Base-by-base conservation (phyloP, 2,797 vertebrate species). In the Phaenicophaeus curvirostris region DNA sequence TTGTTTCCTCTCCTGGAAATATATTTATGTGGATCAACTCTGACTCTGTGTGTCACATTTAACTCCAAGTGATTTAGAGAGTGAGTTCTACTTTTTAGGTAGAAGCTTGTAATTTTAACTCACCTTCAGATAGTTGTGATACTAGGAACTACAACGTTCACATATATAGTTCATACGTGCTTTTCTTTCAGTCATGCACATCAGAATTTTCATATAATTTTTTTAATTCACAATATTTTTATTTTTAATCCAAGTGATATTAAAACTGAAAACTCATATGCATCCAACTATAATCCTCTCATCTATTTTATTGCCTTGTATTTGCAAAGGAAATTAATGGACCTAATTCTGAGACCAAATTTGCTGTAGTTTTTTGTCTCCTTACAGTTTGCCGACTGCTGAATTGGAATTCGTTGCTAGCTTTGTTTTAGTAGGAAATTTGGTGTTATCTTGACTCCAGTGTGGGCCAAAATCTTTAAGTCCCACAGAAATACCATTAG, bases 261-360 rank as follows among this genome's bases (percentile, higher is more conserved):
- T 87, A 68, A 53, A 93, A 58, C 15, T 28, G 19, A 1, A 17
- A 75, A 68, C 25, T 94, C 61, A n/a, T 41, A 58, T 73, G n/a
- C 31, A 27, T 27, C 55, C 8, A 94, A 35, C 15, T 20, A 4
- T 85, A 69, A 41, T 51, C 79, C 37, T 81, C 50, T 94, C 30
- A 62, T 66, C 20, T 27, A 16, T 58, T 63, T 90, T 90, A 50
- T 16, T 51, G 18, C 9, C 21, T 55, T 66, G 11, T 59, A 75
- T 77, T 93, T 57, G 58, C 23, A 94, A 81, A 88, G 48, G 24
- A 96, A 95, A 93, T 68, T 50, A 42, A 20, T 77, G 16, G 19
- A 27, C 10, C 71, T 74, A 9, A 83, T 72, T 65, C 25, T 54
- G 57, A 31, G 46, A 13, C 18, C 2, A 15, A 25, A 46, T 77